Evolutionary conservation across 2,888 invertebrate genomes (phyloP).

Genomic region (Netelia inedita): DNA sequence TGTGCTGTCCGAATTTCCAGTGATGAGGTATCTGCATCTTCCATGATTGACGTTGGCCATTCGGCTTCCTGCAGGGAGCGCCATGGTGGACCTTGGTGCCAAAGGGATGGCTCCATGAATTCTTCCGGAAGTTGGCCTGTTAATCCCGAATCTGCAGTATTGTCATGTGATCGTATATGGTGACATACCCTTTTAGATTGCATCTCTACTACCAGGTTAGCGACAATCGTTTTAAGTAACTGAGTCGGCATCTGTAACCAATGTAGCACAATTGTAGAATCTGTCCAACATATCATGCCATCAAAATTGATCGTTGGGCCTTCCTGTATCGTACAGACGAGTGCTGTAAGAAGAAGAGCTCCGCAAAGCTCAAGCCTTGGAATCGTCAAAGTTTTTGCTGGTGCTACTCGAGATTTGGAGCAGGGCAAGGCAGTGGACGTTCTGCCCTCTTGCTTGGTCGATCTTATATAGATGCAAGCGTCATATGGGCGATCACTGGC

Average conservation of each 20-base stretch:
- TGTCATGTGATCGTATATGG: neutral
- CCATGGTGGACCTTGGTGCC: conserved; percentile 61
- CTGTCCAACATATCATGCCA: neutral
- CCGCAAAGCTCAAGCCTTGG: conserved; percentile 6
- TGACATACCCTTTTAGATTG: neutral
- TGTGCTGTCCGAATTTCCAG: neutral
- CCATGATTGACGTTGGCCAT: conserved; percentile 33
- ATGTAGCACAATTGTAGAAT: neutral
- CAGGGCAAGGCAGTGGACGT: neutral
- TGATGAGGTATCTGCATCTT: neutral
- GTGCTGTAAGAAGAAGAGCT: neutral
- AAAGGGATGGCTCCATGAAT: conserved; percentile 1
- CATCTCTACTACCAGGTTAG: conserved; percentile 53
- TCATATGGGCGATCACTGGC: neutral
- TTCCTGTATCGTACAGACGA: neutral
- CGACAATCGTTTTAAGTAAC: neutral
- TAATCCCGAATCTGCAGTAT: neutral
- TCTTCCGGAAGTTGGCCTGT: neutral
- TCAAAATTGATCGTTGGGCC: neutral
- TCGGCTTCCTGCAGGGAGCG: conserved; percentile 3
- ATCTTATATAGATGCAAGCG: neutral
- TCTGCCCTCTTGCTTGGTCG: neutral
- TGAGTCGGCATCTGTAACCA: neutral
- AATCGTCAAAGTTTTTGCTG: neutral
- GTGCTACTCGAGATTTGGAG: neutral